Evolutionary conservation across 2,888 invertebrate species (phyloP), one percentile per base, ranked within the genome.

Genomic region (Agriotes lineatus): DNA sequence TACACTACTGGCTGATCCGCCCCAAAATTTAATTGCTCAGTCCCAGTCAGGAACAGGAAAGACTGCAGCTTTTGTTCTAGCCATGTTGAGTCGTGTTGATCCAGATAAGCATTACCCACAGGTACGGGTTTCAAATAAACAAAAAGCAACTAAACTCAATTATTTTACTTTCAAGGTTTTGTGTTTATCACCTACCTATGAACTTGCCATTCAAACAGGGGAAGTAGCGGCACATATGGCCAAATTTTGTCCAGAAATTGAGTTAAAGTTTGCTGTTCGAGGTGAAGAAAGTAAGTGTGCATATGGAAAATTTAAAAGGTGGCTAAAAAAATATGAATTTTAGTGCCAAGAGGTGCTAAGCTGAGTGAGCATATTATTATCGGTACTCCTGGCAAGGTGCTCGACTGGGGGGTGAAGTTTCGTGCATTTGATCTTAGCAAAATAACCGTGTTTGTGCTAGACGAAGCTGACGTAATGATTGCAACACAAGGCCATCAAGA

Each of bases 401-500:
- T n/a, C n/a, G n/a, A n/a, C n/a, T n/a, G n/a, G n/a, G n/a, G n/a
- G n/a, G n/a, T n/a, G n/a, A n/a, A n/a, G n/a, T n/a, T n/a, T n/a
- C n/a, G n/a, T n/a, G n/a, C n/a, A n/a, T n/a, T n/a, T 82, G 96
- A 97, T 84, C 86, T 96, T 72, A 90, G 87, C 72, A 93, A 95
- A 85, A 92, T 99, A 60, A 69, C 60, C 60, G 97, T 97, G n/a
- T 98, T 99, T 86, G 98, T 99, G 7, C 85, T 99, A 75, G 99
- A 99, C 84, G 99, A 99, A 86, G 99, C 99, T 3, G 99, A 99
- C 87, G 96, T 99, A 0, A 99, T 99, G 99, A 99, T 99, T 77
- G 96, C 95, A 14, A 94, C 96, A 18, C 98, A 99, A 85, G 99
- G 99, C 0, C 98, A 99, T 85, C 96, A 96, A 82, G 98, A 99